Evolutionary conservation across 1,140 invertebrate species (phyloP).

Genomic region (Centruroides vittatus): DNA sequence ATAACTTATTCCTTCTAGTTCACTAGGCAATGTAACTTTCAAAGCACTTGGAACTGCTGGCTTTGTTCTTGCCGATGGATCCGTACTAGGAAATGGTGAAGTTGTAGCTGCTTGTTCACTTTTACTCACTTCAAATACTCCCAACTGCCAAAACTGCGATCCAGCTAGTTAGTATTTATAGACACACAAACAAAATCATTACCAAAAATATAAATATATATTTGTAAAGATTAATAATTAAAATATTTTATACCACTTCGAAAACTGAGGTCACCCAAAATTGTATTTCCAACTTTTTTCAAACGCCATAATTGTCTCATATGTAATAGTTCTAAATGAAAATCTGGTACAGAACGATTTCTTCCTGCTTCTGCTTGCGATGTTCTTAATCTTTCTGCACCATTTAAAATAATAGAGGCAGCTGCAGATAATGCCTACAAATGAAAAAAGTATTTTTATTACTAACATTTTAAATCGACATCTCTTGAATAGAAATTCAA

Average conservation of each 20-base stretch:
- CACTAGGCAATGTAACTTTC: slow-evolving; percentile 77
- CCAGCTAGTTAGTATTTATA: slow-evolving; percentile 35
- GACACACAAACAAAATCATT: slow-evolving; percentile 5
- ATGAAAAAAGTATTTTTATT: not conserved
- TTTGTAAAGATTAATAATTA: no score
- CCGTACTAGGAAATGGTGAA: slow-evolving; percentile 34
- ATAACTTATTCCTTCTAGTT: slow-evolving; percentile 87
- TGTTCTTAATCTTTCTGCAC: slow-evolving; percentile 68
- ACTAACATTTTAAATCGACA: not conserved
- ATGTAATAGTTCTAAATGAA: slow-evolving; percentile 79
- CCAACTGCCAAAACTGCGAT: slow-evolving; percentile 80
- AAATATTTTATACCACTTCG: slow-evolving; percentile 44
- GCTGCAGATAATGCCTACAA: slow-evolving; percentile 60
- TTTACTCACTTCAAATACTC: slow-evolving; percentile 92
- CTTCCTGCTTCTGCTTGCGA: slow-evolving; percentile 60
- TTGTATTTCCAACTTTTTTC: slow-evolving; percentile 87
- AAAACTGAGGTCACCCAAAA: slow-evolving; percentile 92
- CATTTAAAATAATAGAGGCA: slow-evolving; percentile 59
- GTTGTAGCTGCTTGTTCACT: slow-evolving; percentile 47
- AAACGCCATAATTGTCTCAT: slow-evolving; percentile 87
- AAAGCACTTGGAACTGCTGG: slow-evolving; percentile 49
- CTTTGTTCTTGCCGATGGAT: slow-evolving; percentile 16
- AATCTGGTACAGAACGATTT: slow-evolving; percentile 50
- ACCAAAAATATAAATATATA: no score
- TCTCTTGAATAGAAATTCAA: no score